Evolutionary conservation across 2,888 invertebrate species (phyloP).

Genomic region (Rotaria macrura): DNA sequence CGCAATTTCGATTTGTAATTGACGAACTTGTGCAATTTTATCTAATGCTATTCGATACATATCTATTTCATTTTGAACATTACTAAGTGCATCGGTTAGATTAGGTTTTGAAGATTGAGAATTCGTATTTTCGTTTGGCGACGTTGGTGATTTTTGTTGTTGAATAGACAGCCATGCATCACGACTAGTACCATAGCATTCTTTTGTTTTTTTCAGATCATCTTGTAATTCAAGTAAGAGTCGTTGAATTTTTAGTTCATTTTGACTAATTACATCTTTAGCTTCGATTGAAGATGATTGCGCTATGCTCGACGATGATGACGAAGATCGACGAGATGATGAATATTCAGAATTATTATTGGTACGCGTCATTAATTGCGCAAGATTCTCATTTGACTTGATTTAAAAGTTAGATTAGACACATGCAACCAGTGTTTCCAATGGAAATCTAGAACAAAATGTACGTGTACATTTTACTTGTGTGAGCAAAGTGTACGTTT

Average conservation of each 20-base stretch:
- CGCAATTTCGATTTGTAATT: not conserved
- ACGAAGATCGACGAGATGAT: not conserved
- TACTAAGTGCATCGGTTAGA: not conserved
- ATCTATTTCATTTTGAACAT: not conserved
- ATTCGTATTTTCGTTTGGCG: not conserved
- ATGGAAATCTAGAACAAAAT: too few species aligned
- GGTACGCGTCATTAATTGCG: not conserved
- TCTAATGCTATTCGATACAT: not conserved
- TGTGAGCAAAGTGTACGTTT: too few species aligned
- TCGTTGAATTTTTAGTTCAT: conserved; percentile 24
- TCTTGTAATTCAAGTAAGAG: conserved; percentile 23
- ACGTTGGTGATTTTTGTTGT: not conserved
- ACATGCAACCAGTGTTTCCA: too few species aligned
- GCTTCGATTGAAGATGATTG: not conserved
- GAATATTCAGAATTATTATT: not conserved
- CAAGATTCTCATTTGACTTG: too few species aligned
- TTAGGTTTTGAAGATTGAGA: not conserved
- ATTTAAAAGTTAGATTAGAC: too few species aligned
- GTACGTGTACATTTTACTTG: too few species aligned
- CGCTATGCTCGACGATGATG: not conserved
- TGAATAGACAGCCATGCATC: not conserved
- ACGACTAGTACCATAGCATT: not conserved
- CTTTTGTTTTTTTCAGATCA: conserved; percentile 21
- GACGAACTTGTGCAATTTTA: not conserved
- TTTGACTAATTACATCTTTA: conserved; percentile 20